Percentiles rank a stretch among this genome's conserved stretches.
Conservation (phyloP, 2,113 vertebrate genomes). For the Alces alces region DNA sequence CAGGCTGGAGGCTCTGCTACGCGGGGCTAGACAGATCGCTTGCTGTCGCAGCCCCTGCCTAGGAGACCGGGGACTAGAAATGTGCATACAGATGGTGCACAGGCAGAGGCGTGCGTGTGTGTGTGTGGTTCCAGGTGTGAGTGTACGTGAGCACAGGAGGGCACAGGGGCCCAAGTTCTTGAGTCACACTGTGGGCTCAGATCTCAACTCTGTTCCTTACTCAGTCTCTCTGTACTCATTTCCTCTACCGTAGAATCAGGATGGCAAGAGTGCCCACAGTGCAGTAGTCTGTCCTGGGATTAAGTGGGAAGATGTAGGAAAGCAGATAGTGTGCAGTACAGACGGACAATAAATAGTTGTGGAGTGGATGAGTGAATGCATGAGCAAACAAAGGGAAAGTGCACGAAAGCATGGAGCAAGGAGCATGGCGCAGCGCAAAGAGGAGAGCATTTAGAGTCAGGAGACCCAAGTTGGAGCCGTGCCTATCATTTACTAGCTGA, state of each 20-base stretch:
- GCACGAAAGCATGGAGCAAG: not conserved
- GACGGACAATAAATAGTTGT: not conserved
- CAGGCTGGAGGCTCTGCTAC: not conserved
- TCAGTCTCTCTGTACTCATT: not conserved
- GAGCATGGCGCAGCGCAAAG: not conserved
- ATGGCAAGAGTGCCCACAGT: not conserved
- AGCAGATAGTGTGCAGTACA: not conserved
- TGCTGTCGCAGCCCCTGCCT: not conserved
- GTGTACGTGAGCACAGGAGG: not conserved
- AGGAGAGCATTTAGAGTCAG: not conserved
- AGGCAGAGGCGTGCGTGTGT: not conserved
- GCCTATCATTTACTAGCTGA: slow-evolving; percentile 27
- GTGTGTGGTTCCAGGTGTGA: not conserved
- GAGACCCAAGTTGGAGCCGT: not conserved
- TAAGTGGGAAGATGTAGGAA: not conserved
- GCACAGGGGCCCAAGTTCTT: not conserved
- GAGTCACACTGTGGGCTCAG: not conserved
- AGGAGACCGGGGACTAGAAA: not conserved
- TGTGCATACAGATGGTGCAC: rapidly evolving
- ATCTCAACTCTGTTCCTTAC: not conserved
- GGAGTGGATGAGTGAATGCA: not conserved
- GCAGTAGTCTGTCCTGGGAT: not conserved
- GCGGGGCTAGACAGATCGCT: not conserved
- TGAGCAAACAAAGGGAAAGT: not conserved
- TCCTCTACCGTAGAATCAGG: not conserved